These are phyloP conservation scores for Didymodactylos carnosus DNA, from an alignment of 2,888 invertebrate species.

Conservation along the genomic window DNA sequence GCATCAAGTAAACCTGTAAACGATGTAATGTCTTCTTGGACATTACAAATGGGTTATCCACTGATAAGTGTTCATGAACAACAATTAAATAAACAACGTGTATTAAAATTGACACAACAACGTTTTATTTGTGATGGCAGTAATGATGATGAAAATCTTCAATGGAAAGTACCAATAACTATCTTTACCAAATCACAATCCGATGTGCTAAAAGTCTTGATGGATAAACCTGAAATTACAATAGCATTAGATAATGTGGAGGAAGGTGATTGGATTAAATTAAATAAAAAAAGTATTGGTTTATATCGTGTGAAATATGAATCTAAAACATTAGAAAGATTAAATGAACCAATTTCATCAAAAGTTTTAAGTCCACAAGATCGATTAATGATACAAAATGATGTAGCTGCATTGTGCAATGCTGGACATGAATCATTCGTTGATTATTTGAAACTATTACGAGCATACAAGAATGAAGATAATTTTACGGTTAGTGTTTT, in stretches of 20 bases:
- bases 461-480: conserved; percentile 61
- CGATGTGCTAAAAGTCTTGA: not conserved
- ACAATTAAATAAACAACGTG: not conserved
- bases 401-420: conserved; percentile 37
- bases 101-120: not conserved
- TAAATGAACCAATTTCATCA: not conserved
- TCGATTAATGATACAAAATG: conserved; percentile 54
- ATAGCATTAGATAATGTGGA: not conserved
- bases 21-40: conserved; percentile 39
- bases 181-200: conserved; percentile 2
- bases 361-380: conserved; percentile 41
- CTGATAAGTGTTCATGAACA: not conserved
- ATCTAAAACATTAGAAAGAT: not conserved
- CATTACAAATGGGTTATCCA: not conserved
- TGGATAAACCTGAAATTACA: not conserved
- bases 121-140: not conserved
- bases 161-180: conserved; percentile 9
- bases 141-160: not conserved
- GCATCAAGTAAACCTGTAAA: conserved; percentile 71
- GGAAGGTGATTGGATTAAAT: conserved; percentile 8
- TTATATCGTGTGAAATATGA: conserved; percentile 5
- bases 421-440: conserved; percentile 62
- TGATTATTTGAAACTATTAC: conserved; percentile 56
- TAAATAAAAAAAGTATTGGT: conserved; percentile 3
- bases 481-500: conserved; percentile 80